Evolutionary conservation across 2,797 vertebrate genomes (phyloP).

Genomic region (Lemur catta): DNA sequence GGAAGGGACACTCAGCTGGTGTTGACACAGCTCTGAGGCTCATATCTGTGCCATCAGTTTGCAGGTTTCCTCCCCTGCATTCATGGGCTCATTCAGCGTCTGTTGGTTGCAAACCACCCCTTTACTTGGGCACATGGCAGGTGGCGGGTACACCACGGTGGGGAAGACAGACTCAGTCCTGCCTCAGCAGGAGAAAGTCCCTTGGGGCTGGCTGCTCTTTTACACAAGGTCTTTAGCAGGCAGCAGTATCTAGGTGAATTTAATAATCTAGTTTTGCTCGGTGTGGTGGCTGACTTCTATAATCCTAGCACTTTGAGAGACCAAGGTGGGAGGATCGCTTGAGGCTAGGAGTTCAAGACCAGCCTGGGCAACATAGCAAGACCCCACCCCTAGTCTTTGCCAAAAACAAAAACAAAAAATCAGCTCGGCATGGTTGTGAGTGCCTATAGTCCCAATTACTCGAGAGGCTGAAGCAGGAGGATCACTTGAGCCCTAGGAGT

Average conservation of each 20-base stretch:
- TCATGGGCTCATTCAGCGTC: background rate
- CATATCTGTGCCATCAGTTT: background rate
- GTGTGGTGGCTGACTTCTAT: background rate
- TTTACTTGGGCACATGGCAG: background rate
- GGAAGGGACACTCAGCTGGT: background rate
- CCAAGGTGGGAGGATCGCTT: background rate
- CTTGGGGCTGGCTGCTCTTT: background rate
- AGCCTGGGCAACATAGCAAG: background rate
- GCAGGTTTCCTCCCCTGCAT: background rate
- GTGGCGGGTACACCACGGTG: background rate
- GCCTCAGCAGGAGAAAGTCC: background rate
- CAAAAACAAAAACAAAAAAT: background rate
- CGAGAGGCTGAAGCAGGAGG: background rate
- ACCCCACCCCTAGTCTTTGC: background rate
- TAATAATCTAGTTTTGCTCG: background rate
- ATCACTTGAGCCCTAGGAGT: background rate
- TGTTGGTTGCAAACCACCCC: background rate
- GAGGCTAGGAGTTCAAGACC: background rate
- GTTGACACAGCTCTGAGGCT: background rate
- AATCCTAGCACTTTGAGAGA: background rate
- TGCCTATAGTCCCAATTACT: background rate
- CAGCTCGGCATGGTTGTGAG: background rate
- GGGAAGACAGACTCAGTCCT: background rate
- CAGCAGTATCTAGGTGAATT: background rate
- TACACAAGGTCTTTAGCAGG: background rate